Conservation (phyloP, 2,113 vertebrate genomes). For the Panurus biarmicus region DNA sequence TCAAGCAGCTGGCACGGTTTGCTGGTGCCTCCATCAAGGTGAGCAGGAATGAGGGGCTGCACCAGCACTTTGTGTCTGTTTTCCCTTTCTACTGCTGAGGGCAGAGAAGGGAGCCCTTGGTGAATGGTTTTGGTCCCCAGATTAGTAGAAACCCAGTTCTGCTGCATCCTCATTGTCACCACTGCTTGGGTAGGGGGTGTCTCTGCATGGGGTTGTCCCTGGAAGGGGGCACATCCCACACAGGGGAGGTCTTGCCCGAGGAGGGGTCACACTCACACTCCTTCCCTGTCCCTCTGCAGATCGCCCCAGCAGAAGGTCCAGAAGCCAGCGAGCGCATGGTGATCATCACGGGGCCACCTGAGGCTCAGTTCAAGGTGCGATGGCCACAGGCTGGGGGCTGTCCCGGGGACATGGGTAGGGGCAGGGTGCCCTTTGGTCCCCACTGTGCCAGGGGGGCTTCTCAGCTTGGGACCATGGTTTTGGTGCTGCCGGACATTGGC, state of each 20-base stretch:
- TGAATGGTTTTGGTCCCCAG: rapidly evolving
- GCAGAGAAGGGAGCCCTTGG: not conserved
- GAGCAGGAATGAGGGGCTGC: not conserved
- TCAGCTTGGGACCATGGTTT: rapidly evolving
- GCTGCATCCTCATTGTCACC: not conserved
- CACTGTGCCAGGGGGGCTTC: rapidly evolving
- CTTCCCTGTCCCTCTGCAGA: conserved; percentile 52
- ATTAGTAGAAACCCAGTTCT: not conserved
- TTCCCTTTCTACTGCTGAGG: not conserved
- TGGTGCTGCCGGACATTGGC: rapidly evolving
- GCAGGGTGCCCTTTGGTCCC: rapidly evolving
- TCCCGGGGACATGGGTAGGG: not conserved
- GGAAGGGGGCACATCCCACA: rapidly evolving
- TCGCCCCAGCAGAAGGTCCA: conserved; percentile 86
- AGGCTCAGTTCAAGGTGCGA: conserved; percentile 93
- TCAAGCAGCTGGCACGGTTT: conserved; percentile 91
- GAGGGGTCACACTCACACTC: not conserved
- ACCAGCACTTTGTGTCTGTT: not conserved
- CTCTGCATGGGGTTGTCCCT: not conserved
- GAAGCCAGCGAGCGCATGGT: conserved; percentile 88
- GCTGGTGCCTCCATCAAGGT: conserved; percentile 97
- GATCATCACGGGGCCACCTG: conserved; percentile 89
- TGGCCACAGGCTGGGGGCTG: rapidly evolving
- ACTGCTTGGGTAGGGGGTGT: not conserved
- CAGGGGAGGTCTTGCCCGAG: rapidly evolving